Percentiles rank a stretch among this genome's conserved stretches.
These are phyloP conservation scores for Pseudanteris insignis DNA, from an alignment of 2,888 invertebrate species.

Conservation along the genomic window DNA sequence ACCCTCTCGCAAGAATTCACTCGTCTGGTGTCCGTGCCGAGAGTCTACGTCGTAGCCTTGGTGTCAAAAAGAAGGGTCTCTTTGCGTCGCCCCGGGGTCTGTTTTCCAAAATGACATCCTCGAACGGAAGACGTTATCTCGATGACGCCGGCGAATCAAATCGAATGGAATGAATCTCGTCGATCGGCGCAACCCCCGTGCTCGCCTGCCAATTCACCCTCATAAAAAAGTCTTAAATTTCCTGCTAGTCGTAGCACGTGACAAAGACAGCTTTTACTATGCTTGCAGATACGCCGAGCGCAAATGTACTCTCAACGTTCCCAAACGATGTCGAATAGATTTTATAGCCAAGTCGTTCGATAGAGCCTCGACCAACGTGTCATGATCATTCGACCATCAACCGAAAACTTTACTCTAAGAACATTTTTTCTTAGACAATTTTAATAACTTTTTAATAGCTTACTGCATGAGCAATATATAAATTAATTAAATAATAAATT, in stretches of 20 bases:
- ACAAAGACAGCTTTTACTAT: slow-evolving; percentile 30
- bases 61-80: slow-evolving; percentile 33
- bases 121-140: slow-evolving; percentile 44
- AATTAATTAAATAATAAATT: too few species aligned
- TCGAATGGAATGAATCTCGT: slow-evolving; percentile 49
- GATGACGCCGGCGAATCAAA: slow-evolving; percentile 41
- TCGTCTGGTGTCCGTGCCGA: slow-evolving; percentile 43
- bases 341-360: too few species aligned
- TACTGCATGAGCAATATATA: too few species aligned
- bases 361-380: too few species aligned
- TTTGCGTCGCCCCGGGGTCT: slow-evolving; percentile 56
- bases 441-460: too few species aligned
- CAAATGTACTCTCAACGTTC: slow-evolving; percentile 17
- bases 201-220: slow-evolving; percentile 35
- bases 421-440: too few species aligned
- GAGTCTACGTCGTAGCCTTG: slow-evolving; percentile 40
- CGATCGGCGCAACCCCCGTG: slow-evolving; percentile 29
- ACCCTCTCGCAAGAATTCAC: slow-evolving; percentile 48
- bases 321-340: too few species aligned
- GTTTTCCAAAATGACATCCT: slow-evolving; percentile 59
- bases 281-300: neutral
- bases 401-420: too few species aligned
- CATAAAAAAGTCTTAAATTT: slow-evolving; percentile 40
- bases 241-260: slow-evolving; percentile 40
- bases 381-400: too few species aligned